These are phyloP conservation scores for Mesoligia furuncula DNA, from an alignment of 2,888 invertebrate species.

Conservation along the genomic window DNA sequence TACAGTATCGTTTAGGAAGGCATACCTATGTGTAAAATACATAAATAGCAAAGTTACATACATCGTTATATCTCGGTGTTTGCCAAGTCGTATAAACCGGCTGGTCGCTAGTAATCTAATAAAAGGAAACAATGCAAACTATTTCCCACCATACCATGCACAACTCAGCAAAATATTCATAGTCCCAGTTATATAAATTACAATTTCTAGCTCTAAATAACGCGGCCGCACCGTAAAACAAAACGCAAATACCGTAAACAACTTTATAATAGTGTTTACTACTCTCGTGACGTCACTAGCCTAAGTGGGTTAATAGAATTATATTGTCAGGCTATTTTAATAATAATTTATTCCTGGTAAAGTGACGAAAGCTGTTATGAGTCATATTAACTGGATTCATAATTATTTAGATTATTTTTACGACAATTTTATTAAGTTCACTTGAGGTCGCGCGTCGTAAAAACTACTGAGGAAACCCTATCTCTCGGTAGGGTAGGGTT, in stretches of 20 bases:
- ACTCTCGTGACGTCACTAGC: conserved; percentile 41
- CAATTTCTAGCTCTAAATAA: conserved; percentile 26
- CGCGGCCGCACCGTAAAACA: conserved; percentile 22
- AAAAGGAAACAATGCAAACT: neutral
- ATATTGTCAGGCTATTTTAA: conserved; percentile 49
- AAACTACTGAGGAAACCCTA: neutral
- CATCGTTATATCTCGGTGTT: neutral
- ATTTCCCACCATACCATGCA: conserved; percentile 1
- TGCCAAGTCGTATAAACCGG: neutral
- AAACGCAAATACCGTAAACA: conserved; percentile 51
- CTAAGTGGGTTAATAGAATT: conserved; percentile 62
- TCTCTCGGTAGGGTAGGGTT: neutral
- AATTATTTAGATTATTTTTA: conserved; percentile 53
- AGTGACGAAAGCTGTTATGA: conserved; percentile 53
- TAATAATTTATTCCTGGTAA: conserved; percentile 45
- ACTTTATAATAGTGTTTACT: conserved; percentile 49
- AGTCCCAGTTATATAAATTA: conserved; percentile 19
- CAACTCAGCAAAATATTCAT: conserved; percentile 38
- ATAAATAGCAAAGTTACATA: neutral
- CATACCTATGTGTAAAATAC: neutral
- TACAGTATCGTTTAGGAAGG: neutral
- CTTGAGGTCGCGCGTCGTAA: conserved; percentile 24
- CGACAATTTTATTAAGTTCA: conserved; percentile 23
- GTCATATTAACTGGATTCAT: conserved; percentile 38
- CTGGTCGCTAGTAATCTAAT: neutral